Conservation (phyloP, 1,140 invertebrate genomes). For the Formica exsecta region DNA sequence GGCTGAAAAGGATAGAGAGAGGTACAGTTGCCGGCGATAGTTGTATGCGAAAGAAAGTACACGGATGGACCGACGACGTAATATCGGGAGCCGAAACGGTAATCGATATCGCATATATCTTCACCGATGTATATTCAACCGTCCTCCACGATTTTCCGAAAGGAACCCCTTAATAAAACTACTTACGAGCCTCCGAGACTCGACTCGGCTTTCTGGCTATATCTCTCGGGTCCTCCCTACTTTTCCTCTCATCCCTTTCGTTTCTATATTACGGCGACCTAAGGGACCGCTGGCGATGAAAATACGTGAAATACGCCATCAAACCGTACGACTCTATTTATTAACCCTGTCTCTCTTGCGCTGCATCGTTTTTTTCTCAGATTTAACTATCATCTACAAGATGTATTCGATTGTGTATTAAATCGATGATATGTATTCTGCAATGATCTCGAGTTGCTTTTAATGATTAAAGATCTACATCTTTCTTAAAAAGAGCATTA, state of each 20-base stretch:
- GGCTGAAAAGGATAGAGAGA: constrained; percentile 44
- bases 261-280: constrained; percentile 68
- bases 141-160: constrained; percentile 74
- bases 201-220: constrained; percentile 42
- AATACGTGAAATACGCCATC: constrained; percentile 70
- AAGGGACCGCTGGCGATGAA: constrained; percentile 62
- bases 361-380: background rate
- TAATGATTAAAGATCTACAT: no score
- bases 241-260: constrained; percentile 61
- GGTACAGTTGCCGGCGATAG: constrained; percentile 33
- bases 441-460: background rate
- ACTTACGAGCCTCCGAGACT: constrained; percentile 64
- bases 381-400: background rate
- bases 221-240: constrained; percentile 49
- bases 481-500: background rate
- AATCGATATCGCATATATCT: constrained; percentile 84
- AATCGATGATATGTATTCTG: background rate
- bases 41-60: constrained; percentile 60
- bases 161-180: constrained; percentile 78
- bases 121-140: constrained; percentile 80
- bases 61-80: constrained; percentile 76
- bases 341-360: constrained; percentile 27
- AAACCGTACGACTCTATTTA: constrained; percentile 49
- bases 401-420: constrained; percentile 11
- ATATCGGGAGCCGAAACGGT: constrained; percentile 83